These are phyloP conservation scores for Dromaius novaehollandiae DNA, from an alignment of 2,113 vertebrate species.

Conservation along the genomic window DNA sequence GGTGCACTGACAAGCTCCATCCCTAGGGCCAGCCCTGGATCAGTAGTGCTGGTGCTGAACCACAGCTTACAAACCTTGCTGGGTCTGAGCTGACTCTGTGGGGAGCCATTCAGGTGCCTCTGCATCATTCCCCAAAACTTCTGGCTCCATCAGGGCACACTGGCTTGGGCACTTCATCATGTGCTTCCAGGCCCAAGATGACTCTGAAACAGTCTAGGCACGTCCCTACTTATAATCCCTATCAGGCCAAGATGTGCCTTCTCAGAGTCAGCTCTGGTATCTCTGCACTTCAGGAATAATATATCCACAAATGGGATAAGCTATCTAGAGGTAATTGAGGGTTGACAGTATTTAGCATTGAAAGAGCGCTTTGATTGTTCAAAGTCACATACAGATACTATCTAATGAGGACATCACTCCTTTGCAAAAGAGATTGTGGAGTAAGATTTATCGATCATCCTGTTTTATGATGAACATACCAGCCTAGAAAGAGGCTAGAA, in stretches of 20 bases:
- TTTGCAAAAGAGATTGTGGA: neutral
- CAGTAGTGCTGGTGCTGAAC: neutral
- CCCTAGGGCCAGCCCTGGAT: neutral
- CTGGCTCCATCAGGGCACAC: neutral
- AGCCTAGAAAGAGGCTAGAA: neutral
- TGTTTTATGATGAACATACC: neutral
- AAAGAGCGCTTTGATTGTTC: neutral
- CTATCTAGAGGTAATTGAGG: neutral
- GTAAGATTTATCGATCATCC: neutral
- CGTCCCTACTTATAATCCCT: neutral
- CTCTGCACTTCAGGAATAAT: neutral
- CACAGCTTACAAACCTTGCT: neutral
- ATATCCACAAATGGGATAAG: neutral
- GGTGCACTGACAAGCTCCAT: neutral
- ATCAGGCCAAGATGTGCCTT: neutral
- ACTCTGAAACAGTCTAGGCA: neutral
- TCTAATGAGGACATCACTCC: neutral
- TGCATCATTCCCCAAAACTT: neutral
- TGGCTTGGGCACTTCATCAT: neutral
- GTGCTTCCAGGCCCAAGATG: neutral
- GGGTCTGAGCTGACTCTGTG: neutral
- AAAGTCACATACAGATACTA: neutral
- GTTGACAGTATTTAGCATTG: neutral
- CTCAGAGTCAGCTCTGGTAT: neutral
- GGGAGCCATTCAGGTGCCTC: neutral